Percentiles rank a stretch among this genome's conserved stretches.
Conservation (phyloP, 2,797 vertebrate species). For the Phataginus tetradactyla region DNA sequence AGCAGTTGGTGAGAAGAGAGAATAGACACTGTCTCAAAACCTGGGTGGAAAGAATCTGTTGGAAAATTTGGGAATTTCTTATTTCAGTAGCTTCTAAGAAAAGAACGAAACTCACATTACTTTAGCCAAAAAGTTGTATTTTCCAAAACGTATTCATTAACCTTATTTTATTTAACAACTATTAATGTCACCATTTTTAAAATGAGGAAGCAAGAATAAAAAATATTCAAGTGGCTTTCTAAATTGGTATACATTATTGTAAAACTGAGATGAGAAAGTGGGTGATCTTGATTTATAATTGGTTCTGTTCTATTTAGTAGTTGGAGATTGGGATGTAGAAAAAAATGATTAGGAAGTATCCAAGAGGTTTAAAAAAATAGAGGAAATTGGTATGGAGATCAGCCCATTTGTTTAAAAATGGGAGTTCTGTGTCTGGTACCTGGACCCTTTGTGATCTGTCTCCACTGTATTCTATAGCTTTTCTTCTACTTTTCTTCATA, state of each 20-base stretch:
- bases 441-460: background rate
- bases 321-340: background rate
- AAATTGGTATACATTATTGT: background rate
- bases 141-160: conserved; percentile 6
- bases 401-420: background rate
- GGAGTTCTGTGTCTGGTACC: background rate
- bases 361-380: background rate
- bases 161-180: conserved; percentile 8
- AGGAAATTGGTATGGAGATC: background rate
- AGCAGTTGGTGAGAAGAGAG: conserved; percentile 64
- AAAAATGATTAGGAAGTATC: background rate
- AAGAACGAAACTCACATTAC: conserved; percentile 41
- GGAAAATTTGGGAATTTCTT: conserved; percentile 29
- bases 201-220: background rate
- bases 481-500: background rate
- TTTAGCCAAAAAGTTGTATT: conserved; percentile 10
- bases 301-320: background rate
- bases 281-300: background rate
- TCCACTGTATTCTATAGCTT: background rate
- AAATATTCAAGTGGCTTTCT: background rate
- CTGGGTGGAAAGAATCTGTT: background rate
- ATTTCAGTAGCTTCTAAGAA: conserved; percentile 31
- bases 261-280: background rate
- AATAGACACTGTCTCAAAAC: conserved; percentile 34
- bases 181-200: background rate